These are phyloP conservation scores for Channa argus DNA, from an alignment of 2,113 vertebrate genomes.

Conservation along the genomic window DNA sequence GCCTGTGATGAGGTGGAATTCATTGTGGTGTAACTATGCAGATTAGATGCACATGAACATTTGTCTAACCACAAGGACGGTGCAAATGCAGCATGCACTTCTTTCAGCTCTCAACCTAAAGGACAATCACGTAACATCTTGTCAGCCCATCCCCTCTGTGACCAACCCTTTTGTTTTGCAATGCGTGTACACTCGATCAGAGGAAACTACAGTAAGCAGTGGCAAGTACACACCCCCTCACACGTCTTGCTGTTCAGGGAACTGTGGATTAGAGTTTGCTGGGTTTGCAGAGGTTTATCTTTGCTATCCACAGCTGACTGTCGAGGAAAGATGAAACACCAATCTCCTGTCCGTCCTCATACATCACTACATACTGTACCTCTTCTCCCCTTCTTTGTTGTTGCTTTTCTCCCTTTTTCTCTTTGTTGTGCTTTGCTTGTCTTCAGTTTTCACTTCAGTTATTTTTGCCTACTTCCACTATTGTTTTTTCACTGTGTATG, in stretches of 20 bases:
- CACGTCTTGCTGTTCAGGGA: constrained; percentile 12
- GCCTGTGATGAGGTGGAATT: constrained; percentile 25
- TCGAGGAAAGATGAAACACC: constrained; percentile 29
- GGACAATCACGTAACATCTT: constrained; percentile 40
- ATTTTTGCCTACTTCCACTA: constrained; percentile 19
- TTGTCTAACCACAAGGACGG: constrained; percentile 29
- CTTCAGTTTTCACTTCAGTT: constrained; percentile 29
- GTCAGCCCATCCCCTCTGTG: constrained; percentile 27
- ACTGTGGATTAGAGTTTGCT: constrained; percentile 32
- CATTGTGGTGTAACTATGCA: constrained; percentile 47
- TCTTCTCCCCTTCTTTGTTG: not conserved
- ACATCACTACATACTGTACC: not conserved
- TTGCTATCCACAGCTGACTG: constrained; percentile 2
- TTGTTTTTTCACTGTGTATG: constrained; percentile 11
- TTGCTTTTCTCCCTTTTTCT: not conserved
- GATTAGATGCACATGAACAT: constrained; percentile 63
- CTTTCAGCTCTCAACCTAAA: constrained; percentile 40
- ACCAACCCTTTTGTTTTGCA: constrained; percentile 8
- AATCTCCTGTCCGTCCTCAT: not conserved
- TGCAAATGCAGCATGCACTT: constrained; percentile 21
- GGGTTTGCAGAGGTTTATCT: constrained; percentile 20
- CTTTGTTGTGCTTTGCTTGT: not conserved
- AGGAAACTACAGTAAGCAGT: not conserved
- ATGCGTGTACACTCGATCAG: not conserved
- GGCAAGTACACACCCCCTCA: not conserved